Evolutionary conservation across 2,797 vertebrate genomes (phyloP).

Genomic region (Artibeus jamaicensis): DNA sequence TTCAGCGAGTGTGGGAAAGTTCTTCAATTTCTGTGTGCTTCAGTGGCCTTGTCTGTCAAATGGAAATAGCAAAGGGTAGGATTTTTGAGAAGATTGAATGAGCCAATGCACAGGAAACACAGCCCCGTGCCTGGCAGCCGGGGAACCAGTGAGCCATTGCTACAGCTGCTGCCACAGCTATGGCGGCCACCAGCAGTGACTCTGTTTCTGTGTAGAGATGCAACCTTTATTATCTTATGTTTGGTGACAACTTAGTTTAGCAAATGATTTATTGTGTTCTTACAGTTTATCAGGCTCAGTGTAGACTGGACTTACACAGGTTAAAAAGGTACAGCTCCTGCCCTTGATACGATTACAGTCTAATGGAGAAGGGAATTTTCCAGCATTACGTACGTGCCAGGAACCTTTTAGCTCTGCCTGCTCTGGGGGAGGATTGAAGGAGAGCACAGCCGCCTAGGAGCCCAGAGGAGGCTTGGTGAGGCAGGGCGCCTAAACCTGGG

Average conservation of each 20-base stretch:
- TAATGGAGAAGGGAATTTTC: neutral
- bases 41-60: neutral
- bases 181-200: neutral
- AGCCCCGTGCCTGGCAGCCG: neutral
- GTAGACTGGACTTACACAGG: neutral
- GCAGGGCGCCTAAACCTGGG: neutral
- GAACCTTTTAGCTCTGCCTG: neutral
- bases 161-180: neutral
- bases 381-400: neutral
- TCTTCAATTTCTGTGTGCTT: neutral
- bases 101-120: neutral
- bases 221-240: neutral
- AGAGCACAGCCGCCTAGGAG: neutral
- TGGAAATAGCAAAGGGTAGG: neutral
- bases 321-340: neutral
- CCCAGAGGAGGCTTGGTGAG: neutral
- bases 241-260: neutral
- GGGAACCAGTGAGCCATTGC: no score
- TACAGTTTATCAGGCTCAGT: neutral
- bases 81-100: constrained; percentile 53
- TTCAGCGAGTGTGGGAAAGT: neutral
- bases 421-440: neutral
- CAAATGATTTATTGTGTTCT: neutral
- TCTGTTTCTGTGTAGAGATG: neutral
- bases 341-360: neutral